Conservation (phyloP, 2,797 vertebrate genomes). For the Alca torda region DNA sequence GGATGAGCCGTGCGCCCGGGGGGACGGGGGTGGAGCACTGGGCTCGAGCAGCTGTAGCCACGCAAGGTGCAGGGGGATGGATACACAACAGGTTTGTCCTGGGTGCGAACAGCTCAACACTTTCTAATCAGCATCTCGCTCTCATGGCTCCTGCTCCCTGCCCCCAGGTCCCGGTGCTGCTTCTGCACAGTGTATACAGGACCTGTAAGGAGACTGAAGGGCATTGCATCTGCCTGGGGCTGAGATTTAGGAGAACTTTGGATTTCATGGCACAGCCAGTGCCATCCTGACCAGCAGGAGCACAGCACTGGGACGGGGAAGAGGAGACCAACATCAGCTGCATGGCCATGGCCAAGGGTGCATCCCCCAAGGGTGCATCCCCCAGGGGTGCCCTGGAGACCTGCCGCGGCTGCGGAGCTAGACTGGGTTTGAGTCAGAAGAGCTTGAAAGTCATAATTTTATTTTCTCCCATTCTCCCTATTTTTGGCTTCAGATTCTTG, state of each 20-base stretch:
- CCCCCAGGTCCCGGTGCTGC: accelerated
- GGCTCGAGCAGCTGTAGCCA: background rate
- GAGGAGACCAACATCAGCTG: accelerated
- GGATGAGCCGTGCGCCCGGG: accelerated
- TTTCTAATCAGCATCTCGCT: too few species aligned
- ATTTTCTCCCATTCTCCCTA: slow-evolving; percentile 34
- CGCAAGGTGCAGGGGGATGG: accelerated
- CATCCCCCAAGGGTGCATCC: background rate
- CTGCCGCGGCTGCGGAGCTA: background rate
- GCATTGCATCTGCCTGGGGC: background rate
- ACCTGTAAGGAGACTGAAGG: background rate
- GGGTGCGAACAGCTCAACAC: background rate
- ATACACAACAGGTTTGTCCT: accelerated
- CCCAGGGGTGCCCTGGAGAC: background rate
- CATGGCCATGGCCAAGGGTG: accelerated
- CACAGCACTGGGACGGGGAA: background rate
- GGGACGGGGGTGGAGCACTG: background rate
- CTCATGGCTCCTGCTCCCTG: background rate
- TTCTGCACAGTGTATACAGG: accelerated
- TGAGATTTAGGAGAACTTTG: background rate
- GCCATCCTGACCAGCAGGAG: background rate
- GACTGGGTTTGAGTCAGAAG: background rate
- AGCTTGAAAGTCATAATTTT: background rate
- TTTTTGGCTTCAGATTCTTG: slow-evolving; percentile 42
- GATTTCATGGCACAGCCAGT: background rate